These are phyloP conservation scores for Marcusenius ussheri DNA, from an alignment of 2,113 vertebrate species.

Conservation along the genomic window DNA sequence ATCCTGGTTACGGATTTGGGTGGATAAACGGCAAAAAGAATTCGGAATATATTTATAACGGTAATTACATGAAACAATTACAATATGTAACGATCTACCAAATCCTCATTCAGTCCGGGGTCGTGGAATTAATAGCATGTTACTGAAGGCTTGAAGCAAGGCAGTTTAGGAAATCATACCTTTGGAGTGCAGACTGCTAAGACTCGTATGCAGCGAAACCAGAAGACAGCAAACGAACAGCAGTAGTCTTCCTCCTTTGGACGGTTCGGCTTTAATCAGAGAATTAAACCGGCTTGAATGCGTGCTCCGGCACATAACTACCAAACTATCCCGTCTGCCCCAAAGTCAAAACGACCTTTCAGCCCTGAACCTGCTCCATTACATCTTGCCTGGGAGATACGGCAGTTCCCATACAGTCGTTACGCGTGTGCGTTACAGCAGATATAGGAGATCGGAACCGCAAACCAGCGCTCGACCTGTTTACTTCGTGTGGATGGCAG, in stretches of 20 bases:
- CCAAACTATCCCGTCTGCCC: neutral
- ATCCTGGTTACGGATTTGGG: neutral
- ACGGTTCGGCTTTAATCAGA: neutral
- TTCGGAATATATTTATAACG: neutral
- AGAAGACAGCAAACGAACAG: constrained; percentile 24
- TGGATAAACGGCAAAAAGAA: neutral
- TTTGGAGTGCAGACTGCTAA: constrained; percentile 47
- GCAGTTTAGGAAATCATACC: constrained; percentile 38
- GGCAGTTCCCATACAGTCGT: constrained; percentile 35
- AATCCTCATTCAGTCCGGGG: neutral
- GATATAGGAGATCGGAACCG: constrained; percentile 41
- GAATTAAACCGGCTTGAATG: neutral
- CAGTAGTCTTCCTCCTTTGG: constrained; percentile 21
- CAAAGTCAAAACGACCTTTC: neutral
- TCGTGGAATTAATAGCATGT: neutral
- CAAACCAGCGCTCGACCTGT: constrained; percentile 37
- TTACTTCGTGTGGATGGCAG: constrained; percentile 41
- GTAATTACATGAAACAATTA: neutral
- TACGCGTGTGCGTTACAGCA: constrained; percentile 36
- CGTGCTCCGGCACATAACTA: neutral
- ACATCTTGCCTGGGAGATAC: constrained; percentile 43
- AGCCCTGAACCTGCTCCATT: neutral
- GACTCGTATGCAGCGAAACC: neutral
- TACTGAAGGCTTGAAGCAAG: neutral
- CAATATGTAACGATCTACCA: neutral